Conservation (phyloP, 2,113 vertebrate genomes). For the Brienomyrus longianalis region DNA sequence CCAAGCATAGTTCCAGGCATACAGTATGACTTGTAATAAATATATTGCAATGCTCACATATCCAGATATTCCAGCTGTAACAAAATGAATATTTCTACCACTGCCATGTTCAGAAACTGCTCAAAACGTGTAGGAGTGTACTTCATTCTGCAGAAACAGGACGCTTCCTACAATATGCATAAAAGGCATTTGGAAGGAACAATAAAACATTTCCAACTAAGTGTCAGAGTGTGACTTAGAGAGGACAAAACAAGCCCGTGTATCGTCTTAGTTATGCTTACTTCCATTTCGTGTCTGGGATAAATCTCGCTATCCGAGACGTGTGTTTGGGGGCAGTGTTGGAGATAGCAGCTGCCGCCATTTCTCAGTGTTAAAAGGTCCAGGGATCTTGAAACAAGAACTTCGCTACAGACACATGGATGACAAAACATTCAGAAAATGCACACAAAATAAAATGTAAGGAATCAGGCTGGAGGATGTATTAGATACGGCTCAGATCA, state of each 20-base stretch:
- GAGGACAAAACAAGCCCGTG: slow-evolving; percentile 1
- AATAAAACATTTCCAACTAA: slow-evolving; percentile 12
- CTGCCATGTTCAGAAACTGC: slow-evolving; percentile 12
- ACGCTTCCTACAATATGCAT: slow-evolving; percentile 18
- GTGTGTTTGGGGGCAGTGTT: background rate
- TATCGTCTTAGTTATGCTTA: background rate
- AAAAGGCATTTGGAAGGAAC: slow-evolving; percentile 5
- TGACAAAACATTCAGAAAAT: slow-evolving; percentile 12
- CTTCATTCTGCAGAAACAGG: slow-evolving; percentile 37
- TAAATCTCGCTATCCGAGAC: background rate
- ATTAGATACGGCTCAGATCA: slow-evolving; percentile 73
- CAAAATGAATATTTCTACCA: slow-evolving; percentile 14
- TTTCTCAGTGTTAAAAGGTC: slow-evolving; percentile 10
- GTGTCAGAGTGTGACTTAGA: background rate
- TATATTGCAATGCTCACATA: slow-evolving; percentile 46
- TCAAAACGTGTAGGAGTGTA: slow-evolving; percentile 7
- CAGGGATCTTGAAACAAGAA: background rate
- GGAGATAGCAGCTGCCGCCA: background rate
- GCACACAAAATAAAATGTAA: slow-evolving; percentile 22
- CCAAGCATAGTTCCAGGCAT: slow-evolving; percentile 44
- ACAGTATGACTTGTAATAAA: slow-evolving; percentile 76
- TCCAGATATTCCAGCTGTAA: slow-evolving; percentile 26
- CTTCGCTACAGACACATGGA: background rate
- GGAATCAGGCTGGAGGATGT: slow-evolving; percentile 10
- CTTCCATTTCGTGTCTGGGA: background rate